Conservation (phyloP, 2,113 vertebrate genomes). For the Scartelaos histophorus region DNA sequence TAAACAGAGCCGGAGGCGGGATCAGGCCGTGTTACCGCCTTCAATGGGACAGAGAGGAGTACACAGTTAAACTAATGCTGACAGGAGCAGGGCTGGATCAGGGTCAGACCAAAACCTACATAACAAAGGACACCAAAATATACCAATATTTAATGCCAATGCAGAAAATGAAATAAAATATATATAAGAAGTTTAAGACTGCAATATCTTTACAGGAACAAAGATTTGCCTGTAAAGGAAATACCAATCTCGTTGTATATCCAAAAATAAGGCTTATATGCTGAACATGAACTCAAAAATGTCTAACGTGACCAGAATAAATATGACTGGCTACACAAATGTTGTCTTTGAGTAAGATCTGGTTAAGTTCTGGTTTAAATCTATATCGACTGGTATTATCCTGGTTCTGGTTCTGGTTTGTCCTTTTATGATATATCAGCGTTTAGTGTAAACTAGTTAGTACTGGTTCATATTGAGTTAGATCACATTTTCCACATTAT, state of each 20-base stretch:
- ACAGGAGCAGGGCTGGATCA: slow-evolving; percentile 30
- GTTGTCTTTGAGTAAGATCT: neutral
- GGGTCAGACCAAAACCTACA: neutral
- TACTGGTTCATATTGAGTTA: neutral
- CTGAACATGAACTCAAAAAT: neutral
- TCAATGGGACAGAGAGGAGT: slow-evolving; percentile 3
- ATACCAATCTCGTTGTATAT: no score
- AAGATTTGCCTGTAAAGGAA: no score
- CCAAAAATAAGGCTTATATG: neutral
- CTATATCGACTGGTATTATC: neutral
- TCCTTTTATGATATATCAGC: neutral
- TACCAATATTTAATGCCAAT: neutral
- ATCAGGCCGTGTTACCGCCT: neutral
- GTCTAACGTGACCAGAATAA: neutral
- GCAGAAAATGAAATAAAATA: no score
- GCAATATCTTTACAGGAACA: no score
- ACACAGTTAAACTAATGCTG: neutral
- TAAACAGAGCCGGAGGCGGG: slow-evolving; percentile 35
- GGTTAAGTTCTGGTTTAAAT: neutral
- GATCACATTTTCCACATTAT: neutral
- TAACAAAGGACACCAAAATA: slow-evolving; percentile 11
- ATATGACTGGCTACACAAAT: neutral
- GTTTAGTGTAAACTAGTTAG: neutral
- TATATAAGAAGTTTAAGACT: no score
- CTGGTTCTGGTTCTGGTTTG: neutral